phyloP scores from a whole-genome alignment of 2,888 invertebrate species.

The Lissocephala sabroskyi region DNA sequence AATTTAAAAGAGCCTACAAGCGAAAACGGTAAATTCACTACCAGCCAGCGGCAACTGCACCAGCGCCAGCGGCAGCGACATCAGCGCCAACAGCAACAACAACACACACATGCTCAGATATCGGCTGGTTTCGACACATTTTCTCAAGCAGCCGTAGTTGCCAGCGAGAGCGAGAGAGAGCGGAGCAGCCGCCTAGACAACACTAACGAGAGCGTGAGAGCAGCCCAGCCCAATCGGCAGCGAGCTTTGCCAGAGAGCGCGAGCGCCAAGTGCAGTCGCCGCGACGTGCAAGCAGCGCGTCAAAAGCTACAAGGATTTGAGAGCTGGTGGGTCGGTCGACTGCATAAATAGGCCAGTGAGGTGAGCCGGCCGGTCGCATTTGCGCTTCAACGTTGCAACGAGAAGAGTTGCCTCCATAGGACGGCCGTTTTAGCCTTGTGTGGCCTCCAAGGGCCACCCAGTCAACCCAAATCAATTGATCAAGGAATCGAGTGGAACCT shows the following conservation, averaged over 20 bases:
- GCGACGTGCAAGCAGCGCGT: too few relatives aligned
- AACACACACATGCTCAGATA: conserved; percentile 85
- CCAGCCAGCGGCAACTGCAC: conserved; percentile 13
- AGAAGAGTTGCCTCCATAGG: conserved; percentile 21
- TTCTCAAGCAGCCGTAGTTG: conserved; percentile 93
- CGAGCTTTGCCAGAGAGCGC: too few relatives aligned
- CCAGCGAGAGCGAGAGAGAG: conserved; percentile 29
- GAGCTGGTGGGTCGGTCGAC: neutral
- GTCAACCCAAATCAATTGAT: too few relatives aligned
- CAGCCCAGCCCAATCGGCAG: too few relatives aligned
- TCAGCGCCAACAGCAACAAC: conserved; percentile 2
- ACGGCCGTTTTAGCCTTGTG: too few relatives aligned
- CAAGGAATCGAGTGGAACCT: too few relatives aligned
- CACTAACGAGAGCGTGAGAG: conserved; percentile 2
- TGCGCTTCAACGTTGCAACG: conserved; percentile 29
- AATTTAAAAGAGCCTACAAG: conserved; percentile 21
- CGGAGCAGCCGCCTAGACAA: conserved; percentile 9
- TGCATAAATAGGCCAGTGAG: conserved; percentile 31
- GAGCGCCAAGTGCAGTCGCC: too few relatives aligned
- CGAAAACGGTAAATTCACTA: neutral
- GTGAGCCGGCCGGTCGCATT: conserved; percentile 35
- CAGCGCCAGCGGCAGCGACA: conserved; percentile 29
- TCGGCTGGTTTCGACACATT: conserved; percentile 93
- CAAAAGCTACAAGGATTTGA: neutral
- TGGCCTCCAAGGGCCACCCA: too few relatives aligned